Base-by-base conservation (phyloP, 1,140 invertebrate genomes). In the Pantala flavescens region DNA sequence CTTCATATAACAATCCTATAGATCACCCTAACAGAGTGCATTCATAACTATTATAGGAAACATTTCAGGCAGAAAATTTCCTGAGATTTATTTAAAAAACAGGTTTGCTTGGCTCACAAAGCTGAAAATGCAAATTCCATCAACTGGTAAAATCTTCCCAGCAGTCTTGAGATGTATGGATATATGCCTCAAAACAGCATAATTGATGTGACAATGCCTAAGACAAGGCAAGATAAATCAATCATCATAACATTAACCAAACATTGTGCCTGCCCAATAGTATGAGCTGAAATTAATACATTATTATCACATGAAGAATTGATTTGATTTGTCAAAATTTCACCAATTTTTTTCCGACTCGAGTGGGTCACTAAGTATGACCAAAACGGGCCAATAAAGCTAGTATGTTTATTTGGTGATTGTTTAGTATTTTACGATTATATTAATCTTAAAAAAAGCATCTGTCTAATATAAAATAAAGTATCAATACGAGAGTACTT, bases 321-420 rank as follows among this genome's bases (percentile, higher is more conserved):
- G 49, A 63, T 63, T 63, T 63, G 14, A 63, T 63, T 63, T 21
- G 49, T 63, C 49, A 63, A 63, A 49, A 21, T 63, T 16, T 63
- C 49, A 63, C 49, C 49, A 63, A 19, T 63, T 21, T 63, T 49
- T 63, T 36, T 36, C 28, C 28, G 12, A 63, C 49, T 63, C n/a
- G 49, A 5, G 49, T 19, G 49, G 49, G n/a, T 63, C 49, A 63
- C 49, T 7, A 63, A 63, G n/a, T 21, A 14, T 63, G n/a, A 63
- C n/a, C 49, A 16, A 63, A 16, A 19, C n/a, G 49, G 14, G 49
- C 12, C 12, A 14, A 63, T 63, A 63, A 63, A 63, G 49, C 49
- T 63, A 63, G 49, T 63, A 63, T 63, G 49, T 63, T 63, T 63
- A 63, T 63, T 63, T 63, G 49, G 49, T 63, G 49, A 63, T 63